Base-by-base conservation (phyloP, 2,113 vertebrate genomes). In the Phrynosoma blainvillii region DNA sequence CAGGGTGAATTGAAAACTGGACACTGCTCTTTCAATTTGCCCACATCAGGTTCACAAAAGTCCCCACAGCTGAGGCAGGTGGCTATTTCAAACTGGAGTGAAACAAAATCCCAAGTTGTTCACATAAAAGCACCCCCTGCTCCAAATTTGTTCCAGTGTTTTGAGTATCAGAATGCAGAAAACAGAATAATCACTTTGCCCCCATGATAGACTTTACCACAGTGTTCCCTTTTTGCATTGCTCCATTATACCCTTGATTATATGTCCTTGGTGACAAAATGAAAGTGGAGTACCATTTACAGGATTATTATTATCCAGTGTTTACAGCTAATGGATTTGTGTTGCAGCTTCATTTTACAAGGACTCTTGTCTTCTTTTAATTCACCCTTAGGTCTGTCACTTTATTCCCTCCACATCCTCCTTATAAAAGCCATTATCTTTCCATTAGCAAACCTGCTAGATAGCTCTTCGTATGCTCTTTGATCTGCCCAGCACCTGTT, bases 351-450 rank as follows among this genome's bases (percentile, higher is more conserved):
- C 85, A 52, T 90, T 91, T 93, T 93, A 90, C 85, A 94, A 94
- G 89, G 82, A 84, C 76, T 89, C 70, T 93, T 95, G 90, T 94
- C 11, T 86, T 87, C 90, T 95, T 94, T 92, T 92, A 92, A 95
- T 95, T 92, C 90, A 88, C 91, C 88, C 79, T 87, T 88, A 92
- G 92, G 92, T 91, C 84, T 92, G 85, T 76, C 94, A 90, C 80
- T 93, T 93, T 87, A 90, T 91, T 92, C 93, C 89, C 91, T 80
- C 88, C 90, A 89, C 91, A 87, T 92, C 93, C 84, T 90, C 85
- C 90, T 95, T 89, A 90, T 86, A 89, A 94, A 96, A 90, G 92
- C 92, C 93, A 95, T 96, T 94, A 92, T 93, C 89, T 93, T 92
- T 95, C 95, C 94, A 94, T 95, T 94, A 95, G 92, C 77, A 93